Conservation (phyloP, 2,888 invertebrate species). For the Netelia fuscicornis region DNA sequence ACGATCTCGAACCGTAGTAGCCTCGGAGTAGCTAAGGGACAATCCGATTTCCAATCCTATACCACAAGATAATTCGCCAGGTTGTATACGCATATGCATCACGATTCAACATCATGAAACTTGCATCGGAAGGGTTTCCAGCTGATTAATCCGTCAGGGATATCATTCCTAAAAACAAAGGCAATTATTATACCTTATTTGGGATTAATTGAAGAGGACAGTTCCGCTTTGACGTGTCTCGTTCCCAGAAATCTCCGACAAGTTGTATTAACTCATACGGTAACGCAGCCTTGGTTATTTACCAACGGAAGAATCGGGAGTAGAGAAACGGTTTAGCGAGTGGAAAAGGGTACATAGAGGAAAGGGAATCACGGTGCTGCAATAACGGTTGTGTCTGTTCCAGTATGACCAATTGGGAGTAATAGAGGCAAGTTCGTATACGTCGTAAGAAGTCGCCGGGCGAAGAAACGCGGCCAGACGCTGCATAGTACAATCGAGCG, state of each 20-base stretch:
- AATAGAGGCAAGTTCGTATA: slow-evolving; percentile 19
- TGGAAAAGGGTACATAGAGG: slow-evolving; percentile 6
- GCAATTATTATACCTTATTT: no score
- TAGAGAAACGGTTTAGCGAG: slow-evolving; percentile 20
- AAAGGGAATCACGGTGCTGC: slow-evolving; percentile 27
- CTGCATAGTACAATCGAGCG: slow-evolving; percentile 24
- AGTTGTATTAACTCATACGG: slow-evolving; percentile 10
- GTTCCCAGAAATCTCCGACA: no score
- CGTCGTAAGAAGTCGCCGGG: background rate
- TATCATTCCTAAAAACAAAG: no score
- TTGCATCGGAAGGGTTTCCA: no score
- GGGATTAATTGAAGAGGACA: no score
- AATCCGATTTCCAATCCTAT: slow-evolving; percentile 4
- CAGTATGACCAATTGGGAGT: slow-evolving; percentile 4
- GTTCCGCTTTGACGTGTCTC: no score
- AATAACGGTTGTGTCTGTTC: background rate
- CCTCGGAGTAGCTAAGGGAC: background rate
- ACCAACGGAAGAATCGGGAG: slow-evolving; percentile 2
- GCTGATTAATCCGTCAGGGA: no score
- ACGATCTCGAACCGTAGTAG: background rate
- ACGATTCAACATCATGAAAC: background rate
- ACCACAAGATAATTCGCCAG: background rate
- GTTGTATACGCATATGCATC: slow-evolving; percentile 19
- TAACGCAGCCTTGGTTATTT: slow-evolving; percentile 5
- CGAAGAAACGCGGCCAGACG: slow-evolving; percentile 34